Conservation (phyloP, 2,797 vertebrate species). For the Martes flavigula region DNA sequence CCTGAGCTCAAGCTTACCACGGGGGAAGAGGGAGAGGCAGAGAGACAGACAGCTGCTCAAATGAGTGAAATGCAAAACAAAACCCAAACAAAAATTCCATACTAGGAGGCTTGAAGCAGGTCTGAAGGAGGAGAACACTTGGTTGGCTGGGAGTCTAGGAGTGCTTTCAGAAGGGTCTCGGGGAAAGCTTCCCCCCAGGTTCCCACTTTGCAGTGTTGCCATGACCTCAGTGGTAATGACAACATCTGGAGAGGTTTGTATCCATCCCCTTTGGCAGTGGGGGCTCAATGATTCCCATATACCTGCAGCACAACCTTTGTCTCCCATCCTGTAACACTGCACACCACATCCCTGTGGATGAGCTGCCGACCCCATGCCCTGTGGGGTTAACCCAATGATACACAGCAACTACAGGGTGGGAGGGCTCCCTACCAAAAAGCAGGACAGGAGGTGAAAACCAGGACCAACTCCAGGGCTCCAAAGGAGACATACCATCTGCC, state of each 20-base stretch:
- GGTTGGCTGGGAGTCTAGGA: not conserved
- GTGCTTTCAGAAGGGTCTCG: not conserved
- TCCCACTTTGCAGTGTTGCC: not conserved
- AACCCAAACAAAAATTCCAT: not conserved
- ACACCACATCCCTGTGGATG: not conserved
- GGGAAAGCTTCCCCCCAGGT: not conserved
- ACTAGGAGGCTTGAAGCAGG: not conserved
- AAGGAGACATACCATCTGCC: not conserved
- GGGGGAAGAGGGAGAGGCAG: accelerated
- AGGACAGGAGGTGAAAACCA: not conserved
- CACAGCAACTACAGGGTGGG: not conserved
- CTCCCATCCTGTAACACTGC: not conserved
- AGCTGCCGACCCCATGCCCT: not conserved
- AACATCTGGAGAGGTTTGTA: not conserved
- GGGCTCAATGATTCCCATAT: not conserved
- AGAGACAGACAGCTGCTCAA: not conserved
- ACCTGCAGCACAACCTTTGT: not conserved
- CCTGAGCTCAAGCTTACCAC: not conserved
- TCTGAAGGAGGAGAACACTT: not conserved
- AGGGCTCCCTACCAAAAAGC: not conserved
- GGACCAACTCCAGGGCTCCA: not conserved
- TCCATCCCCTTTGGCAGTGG: no score
- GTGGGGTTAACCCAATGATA: not conserved
- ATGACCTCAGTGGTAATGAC: not conserved
- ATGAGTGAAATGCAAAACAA: not conserved